These are phyloP conservation scores for Calliopum simillimum DNA, from an alignment of 2,888 invertebrate species.

Conservation along the genomic window DNA sequence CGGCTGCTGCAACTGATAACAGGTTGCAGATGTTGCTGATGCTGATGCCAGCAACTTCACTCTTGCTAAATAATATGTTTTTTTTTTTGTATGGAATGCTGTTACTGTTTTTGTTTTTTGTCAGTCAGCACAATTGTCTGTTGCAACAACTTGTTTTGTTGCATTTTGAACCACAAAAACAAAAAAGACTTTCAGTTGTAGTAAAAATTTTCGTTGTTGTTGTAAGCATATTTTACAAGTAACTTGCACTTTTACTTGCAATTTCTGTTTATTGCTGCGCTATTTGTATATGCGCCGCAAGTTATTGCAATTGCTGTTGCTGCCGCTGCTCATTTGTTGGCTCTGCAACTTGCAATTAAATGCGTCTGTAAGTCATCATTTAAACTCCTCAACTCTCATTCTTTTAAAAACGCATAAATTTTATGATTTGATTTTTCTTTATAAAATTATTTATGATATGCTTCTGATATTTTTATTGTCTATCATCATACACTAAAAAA, in stretches of 20 bases:
- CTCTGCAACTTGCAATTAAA: too few relatives aligned
- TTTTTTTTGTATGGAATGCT: not conserved
- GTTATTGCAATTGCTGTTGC: not conserved
- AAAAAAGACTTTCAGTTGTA: constrained; percentile 5
- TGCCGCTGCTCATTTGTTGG: constrained; percentile 11
- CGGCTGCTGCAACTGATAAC: constrained; percentile 7
- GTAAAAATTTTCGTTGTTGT: not conserved
- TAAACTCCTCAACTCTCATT: too few relatives aligned
- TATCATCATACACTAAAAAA: too few relatives aligned
- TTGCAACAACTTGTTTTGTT: constrained; percentile 18
- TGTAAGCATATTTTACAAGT: not conserved
- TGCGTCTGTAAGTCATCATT: too few relatives aligned
- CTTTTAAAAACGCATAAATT: too few relatives aligned
- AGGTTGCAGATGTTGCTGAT: not conserved
- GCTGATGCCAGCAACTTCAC: not conserved
- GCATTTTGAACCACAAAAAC: too few relatives aligned
- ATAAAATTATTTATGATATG: too few relatives aligned
- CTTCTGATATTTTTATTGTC: too few relatives aligned
- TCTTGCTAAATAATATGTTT: not conserved
- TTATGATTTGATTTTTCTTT: too few relatives aligned
- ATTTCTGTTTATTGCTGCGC: constrained; percentile 2
- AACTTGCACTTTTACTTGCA: constrained; percentile 16
- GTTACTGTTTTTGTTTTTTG: not conserved
- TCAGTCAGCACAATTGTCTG: not conserved
- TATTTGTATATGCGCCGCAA: not conserved